phyloP scores from a whole-genome alignment of 1,140 invertebrate genomes.

The Papilio polytes region DNA sequence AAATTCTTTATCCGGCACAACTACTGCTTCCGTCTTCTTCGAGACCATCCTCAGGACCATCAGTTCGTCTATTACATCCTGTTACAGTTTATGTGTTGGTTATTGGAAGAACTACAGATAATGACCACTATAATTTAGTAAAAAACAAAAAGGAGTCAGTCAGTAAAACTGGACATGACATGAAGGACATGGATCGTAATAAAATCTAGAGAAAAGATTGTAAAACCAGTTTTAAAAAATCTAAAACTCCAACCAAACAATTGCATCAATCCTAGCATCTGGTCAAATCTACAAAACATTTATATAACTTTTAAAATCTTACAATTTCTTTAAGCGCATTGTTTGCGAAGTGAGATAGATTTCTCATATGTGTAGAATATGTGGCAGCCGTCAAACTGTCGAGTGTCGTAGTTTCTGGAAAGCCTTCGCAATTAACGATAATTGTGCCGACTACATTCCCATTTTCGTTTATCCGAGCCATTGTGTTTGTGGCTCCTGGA shows the following conservation, averaged over 20 bases:
- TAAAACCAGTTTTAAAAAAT: neutral
- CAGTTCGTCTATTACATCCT: constrained; percentile 75
- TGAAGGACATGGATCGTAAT: neutral
- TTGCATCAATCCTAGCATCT: too few species aligned
- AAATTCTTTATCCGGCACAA: constrained; percentile 73
- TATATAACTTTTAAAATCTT: constrained; percentile 43
- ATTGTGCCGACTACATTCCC: constrained; percentile 95
- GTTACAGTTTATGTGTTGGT: neutral
- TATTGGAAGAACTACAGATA: neutral
- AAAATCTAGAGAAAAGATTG: neutral
- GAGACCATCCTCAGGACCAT: constrained; percentile 69
- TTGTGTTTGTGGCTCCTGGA: constrained; percentile 73
- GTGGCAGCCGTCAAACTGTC: constrained; percentile 78
- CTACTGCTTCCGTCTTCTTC: constrained; percentile 74
- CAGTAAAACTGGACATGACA: too few species aligned
- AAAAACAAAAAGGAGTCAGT: neutral
- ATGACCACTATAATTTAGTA: neutral
- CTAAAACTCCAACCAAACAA: too few species aligned
- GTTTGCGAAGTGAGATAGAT: constrained; percentile 64
- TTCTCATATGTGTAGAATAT: constrained; percentile 77
- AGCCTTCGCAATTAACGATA: constrained; percentile 95
- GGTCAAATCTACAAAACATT: too few species aligned
- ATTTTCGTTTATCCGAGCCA: constrained; percentile 82
- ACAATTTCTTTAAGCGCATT: constrained; percentile 63
- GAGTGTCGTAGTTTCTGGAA: constrained; percentile 76